Evolutionary conservation across 2,888 invertebrate genomes (phyloP), one percentile per base, ranked within the genome.

Genomic region (Epsilonema sp.): DNA sequence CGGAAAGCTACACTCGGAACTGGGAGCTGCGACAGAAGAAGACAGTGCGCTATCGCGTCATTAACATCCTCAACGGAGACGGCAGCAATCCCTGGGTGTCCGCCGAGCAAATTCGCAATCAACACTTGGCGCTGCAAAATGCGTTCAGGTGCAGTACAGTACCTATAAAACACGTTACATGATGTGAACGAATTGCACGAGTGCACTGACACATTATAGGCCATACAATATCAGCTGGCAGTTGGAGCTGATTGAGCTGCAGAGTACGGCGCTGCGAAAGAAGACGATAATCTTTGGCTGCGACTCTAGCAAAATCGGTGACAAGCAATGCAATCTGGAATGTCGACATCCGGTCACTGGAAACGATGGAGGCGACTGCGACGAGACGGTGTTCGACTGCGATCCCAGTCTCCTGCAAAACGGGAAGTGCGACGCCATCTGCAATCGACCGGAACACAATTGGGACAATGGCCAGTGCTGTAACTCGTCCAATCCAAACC

Each of bases 391-490:
- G n/a, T 47, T 54, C 24, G 51, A 51, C 26, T 61, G 63, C 31
- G 46, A 51, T 13, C 26, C 39, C 1, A 45, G 26, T 37, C 51
- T 53, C 26, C 49, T 57, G 20, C 58, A 57, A 16, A 56, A 65
- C 54, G 60, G 60, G 2, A 36, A 45, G 8, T 65, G 65, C 50
- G 58, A 65, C 48, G 46, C 47, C 2, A 57, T 54, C 42, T 65
- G 65, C 49, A 63, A 64, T 53, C 52, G 54, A 22, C 54, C 45
- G 13, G 56, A 58, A 44, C 55, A 59, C 50, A 46, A 52, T 31
- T 65, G 58, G 56, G 65, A 65, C 52, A 54, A 54, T 1, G 64
- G 63, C 1, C 63, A 64, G 49, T 65, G 65, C 48, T 65, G 65
- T 44, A 46, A 20, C 23, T 36, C 13, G 3, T 2, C 21, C 20